Percentiles rank a stretch among this genome's conserved stretches.
These are phyloP conservation scores for Spilosoma lubricipeda DNA, from an alignment of 2,888 invertebrate species.

Conservation along the genomic window DNA sequence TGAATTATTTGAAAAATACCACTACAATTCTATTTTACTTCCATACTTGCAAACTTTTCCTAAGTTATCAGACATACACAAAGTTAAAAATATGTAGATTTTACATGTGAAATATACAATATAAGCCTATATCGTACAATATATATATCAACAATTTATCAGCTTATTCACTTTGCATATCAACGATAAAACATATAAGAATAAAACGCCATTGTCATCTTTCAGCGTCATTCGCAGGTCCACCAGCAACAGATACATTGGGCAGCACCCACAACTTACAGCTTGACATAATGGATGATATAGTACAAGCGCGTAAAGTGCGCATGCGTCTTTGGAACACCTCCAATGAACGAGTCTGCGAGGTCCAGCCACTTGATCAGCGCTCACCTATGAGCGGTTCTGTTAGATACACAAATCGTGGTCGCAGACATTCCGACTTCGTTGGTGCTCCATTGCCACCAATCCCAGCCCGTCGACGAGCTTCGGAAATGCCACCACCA, in stretches of 20 bases:
- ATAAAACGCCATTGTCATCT: slow-evolving; percentile 8
- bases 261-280: slow-evolving; percentile 94
- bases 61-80: background rate
- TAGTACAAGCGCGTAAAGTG: slow-evolving; percentile 92
- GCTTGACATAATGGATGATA: slow-evolving; percentile 95
- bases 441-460: slow-evolving; percentile 87
- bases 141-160: background rate
- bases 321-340: slow-evolving; percentile 95
- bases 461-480: slow-evolving; percentile 88
- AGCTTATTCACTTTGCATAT: background rate
- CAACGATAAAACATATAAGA: background rate
- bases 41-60: background rate
- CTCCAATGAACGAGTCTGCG: slow-evolving; percentile 92
- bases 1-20: background rate
- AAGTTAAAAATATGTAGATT: background rate
- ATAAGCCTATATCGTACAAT: background rate
- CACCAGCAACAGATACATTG: slow-evolving; percentile 89
- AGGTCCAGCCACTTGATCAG: slow-evolving; percentile 93
- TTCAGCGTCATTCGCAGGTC: slow-evolving; percentile 76
- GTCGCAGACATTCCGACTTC: slow-evolving; percentile 91
- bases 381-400: slow-evolving; percentile 82
- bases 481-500: slow-evolving; percentile 90
- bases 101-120: background rate
- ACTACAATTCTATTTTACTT: background rate
- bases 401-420: slow-evolving; percentile 88